Evolutionary conservation across 92 coral and sea anemone species (phyloP).

Genomic region (Zoanthus solanderi): DNA sequence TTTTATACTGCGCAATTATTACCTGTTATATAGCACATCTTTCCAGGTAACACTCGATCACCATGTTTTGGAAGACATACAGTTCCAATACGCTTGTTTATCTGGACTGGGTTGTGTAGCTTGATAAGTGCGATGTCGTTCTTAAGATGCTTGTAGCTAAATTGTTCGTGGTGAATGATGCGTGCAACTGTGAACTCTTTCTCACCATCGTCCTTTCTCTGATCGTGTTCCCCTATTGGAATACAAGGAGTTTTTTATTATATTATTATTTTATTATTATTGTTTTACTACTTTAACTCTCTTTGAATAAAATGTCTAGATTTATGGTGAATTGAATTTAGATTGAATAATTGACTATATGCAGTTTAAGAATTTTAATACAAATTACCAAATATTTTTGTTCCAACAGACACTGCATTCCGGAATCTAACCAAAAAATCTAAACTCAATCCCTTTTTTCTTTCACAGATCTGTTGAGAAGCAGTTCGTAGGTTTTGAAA

Average conservation of each 20-base stretch:
- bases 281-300: not conserved
- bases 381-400: no score
- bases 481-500: no score
- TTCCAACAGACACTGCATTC: no score
- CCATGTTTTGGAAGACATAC: constrained; percentile 43
- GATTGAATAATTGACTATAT: no score
- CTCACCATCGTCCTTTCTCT: constrained; percentile 33
- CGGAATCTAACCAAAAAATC: no score
- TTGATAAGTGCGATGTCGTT: constrained; percentile 41
- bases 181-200: constrained; percentile 38
- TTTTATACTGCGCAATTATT: not conserved
- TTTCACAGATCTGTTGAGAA: no score
- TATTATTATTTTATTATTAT: not conserved
- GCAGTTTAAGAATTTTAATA: no score
- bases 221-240: constrained; percentile 35
- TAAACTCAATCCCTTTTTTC: no score
- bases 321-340: no score
- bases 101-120: constrained; percentile 21
- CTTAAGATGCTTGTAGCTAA: constrained; percentile 32
- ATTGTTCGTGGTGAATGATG: constrained; percentile 24
- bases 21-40: constrained; percentile 45
- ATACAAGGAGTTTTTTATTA: not conserved
- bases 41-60: constrained; percentile 22
- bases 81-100: constrained; percentile 15
- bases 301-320: no score